These are phyloP conservation scores for Drosophila ercepeae DNA, from an alignment of 1,140 invertebrate genomes.

Conservation along the genomic window DNA sequence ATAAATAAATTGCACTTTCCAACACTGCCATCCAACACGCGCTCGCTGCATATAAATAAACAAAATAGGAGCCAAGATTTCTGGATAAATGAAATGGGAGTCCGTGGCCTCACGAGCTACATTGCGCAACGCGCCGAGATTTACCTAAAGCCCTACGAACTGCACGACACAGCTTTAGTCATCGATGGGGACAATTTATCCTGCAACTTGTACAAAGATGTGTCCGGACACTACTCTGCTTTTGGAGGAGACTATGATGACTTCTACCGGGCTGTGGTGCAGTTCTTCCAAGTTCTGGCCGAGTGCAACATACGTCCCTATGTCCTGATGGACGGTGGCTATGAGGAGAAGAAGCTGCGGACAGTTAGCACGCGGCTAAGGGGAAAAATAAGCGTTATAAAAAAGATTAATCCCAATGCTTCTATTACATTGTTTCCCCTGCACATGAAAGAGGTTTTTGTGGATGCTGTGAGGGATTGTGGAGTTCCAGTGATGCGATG, in stretches of 20 bases:
- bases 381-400: conserved; percentile 86
- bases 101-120: conserved; percentile 91
- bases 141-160: conserved; percentile 87
- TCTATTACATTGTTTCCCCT: conserved; percentile 88
- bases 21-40: conserved; percentile 45
- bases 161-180: conserved; percentile 89
- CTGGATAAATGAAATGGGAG: conserved; percentile 89
- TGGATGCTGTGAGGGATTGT: conserved; percentile 87
- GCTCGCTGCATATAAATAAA: conserved; percentile 33
- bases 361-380: conserved; percentile 88
- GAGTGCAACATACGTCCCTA: conserved; percentile 90
- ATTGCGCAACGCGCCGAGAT: conserved; percentile 88
- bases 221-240: conserved; percentile 87
- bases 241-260: conserved; percentile 95
- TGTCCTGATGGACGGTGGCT: conserved; percentile 93
- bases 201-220: conserved; percentile 88
- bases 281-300: conserved; percentile 89
- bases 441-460: conserved; percentile 89
- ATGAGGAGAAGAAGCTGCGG: conserved; percentile 89
- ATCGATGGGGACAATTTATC: conserved; percentile 93
- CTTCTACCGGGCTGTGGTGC: conserved; percentile 86
- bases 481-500: conserved; percentile 88
- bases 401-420: conserved; percentile 83
- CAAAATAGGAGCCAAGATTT: conserved; percentile 19
- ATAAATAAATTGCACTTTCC: background rate